These are phyloP conservation scores for Cuniculus paca DNA, from an alignment of 2,797 vertebrate species.

Conservation along the genomic window DNA sequence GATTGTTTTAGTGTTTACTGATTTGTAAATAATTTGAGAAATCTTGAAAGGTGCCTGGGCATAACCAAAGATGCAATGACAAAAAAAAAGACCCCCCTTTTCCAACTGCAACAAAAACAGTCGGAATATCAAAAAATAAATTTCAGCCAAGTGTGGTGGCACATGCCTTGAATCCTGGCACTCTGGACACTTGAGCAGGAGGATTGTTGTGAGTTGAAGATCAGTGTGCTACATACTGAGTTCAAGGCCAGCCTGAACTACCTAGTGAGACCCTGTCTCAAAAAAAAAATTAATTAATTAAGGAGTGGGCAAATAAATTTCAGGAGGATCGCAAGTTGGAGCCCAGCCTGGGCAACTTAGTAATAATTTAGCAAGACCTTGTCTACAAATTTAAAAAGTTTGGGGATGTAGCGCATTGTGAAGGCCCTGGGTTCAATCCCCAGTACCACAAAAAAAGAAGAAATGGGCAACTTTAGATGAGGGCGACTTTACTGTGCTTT, in stretches of 20 bases:
- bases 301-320: neutral
- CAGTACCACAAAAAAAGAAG: neutral
- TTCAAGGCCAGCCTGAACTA: neutral
- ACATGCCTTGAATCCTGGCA: neutral
- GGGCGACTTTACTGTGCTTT: neutral
- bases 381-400: neutral
- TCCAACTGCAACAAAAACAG: neutral
- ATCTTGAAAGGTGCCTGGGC: neutral
- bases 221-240: too few species aligned
- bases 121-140: neutral
- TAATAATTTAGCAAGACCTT: neutral
- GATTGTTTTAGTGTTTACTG: neutral
- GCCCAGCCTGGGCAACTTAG: neutral
- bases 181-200: neutral
- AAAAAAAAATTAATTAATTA: neutral
- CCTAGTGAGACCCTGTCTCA: neutral
- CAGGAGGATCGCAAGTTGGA: neutral
- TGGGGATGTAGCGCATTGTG: neutral
- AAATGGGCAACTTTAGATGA: neutral
- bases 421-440: neutral
- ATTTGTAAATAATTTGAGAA: slow-evolving; percentile 37
- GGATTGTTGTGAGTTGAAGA: neutral
- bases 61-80: neutral
- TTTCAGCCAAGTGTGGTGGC: neutral
- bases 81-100: neutral